Percentiles rank a stretch among this genome's conserved stretches.
Evolutionary conservation across 2,113 vertebrate genomes (phyloP).

Genomic region (Tringa solitaria): DNA sequence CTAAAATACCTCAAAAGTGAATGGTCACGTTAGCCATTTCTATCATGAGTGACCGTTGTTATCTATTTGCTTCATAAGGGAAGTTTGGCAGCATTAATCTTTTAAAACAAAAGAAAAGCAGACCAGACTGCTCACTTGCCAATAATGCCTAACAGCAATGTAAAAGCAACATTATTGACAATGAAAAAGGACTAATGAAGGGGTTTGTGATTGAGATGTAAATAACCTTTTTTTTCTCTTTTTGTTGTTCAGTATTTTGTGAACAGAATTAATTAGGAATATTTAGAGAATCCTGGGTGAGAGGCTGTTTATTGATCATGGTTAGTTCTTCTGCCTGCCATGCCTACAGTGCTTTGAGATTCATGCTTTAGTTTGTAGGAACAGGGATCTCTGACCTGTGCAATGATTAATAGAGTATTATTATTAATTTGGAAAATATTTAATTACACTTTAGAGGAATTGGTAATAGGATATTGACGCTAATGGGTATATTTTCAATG

Average conservation of each 20-base stretch:
- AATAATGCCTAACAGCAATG: not conserved
- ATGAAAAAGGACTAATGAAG: not conserved
- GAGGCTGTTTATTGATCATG: not conserved
- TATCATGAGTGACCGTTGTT: not conserved
- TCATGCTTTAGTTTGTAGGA: not conserved
- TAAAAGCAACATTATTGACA: not conserved
- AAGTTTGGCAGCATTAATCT: not conserved
- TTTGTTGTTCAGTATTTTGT: not conserved
- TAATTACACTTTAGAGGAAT: not conserved
- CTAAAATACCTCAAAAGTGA: not conserved
- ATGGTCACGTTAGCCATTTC: rapidly evolving
- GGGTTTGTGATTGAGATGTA: not conserved
- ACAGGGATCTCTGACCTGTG: not conserved
- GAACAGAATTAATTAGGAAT: not conserved
- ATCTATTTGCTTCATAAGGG: not conserved
- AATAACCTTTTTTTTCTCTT: not conserved
- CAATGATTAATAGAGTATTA: not conserved
- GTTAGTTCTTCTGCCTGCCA: not conserved
- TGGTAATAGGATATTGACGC: not conserved
- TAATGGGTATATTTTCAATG: not conserved
- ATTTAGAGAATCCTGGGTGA: not conserved
- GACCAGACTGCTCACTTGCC: not conserved
- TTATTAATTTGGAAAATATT: not conserved
- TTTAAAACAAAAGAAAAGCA: not conserved
- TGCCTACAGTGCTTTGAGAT: not conserved